These are phyloP conservation scores for Aspidapion aeneum DNA, from an alignment of 2,888 invertebrate genomes.

Conservation along the genomic window DNA sequence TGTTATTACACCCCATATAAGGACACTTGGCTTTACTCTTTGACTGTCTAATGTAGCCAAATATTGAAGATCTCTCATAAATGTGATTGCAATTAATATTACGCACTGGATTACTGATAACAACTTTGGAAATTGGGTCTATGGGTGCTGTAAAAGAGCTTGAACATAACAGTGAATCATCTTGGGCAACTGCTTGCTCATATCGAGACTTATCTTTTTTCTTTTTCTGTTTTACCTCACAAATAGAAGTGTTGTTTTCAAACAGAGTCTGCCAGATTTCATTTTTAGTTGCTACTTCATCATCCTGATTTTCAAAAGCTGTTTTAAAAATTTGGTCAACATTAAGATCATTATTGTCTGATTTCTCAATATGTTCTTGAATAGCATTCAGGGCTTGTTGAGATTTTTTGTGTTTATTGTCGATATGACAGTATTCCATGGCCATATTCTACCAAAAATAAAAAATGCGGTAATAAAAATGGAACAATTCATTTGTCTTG, in stretches of 20 bases:
- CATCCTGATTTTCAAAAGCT: constrained; percentile 21
- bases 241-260: constrained; percentile 22
- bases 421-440: constrained; percentile 26
- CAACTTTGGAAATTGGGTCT: constrained; percentile 38
- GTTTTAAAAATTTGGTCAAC: constrained; percentile 29
- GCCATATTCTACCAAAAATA: neutral
- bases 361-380: constrained; percentile 25
- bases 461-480: too few relatives aligned
- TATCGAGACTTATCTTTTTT: constrained; percentile 23
- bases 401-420: constrained; percentile 27
- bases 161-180: constrained; percentile 36
- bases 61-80: constrained; percentile 36
- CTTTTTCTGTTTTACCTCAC: constrained; percentile 28
- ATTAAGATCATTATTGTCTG: constrained; percentile 20
- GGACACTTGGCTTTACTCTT: constrained; percentile 38
- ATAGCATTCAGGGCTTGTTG: constrained; percentile 28
- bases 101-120: constrained; percentile 34
- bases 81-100: constrained; percentile 39
- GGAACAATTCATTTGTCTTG: too few relatives aligned
- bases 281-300: constrained; percentile 23
- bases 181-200: constrained; percentile 32
- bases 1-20: constrained; percentile 38
- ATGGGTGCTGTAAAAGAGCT: constrained; percentile 36
- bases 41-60: constrained; percentile 34
- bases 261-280: constrained; percentile 33